phyloP scores from a whole-genome alignment of 2,113 vertebrate species.

The Macrotus californicus region DNA sequence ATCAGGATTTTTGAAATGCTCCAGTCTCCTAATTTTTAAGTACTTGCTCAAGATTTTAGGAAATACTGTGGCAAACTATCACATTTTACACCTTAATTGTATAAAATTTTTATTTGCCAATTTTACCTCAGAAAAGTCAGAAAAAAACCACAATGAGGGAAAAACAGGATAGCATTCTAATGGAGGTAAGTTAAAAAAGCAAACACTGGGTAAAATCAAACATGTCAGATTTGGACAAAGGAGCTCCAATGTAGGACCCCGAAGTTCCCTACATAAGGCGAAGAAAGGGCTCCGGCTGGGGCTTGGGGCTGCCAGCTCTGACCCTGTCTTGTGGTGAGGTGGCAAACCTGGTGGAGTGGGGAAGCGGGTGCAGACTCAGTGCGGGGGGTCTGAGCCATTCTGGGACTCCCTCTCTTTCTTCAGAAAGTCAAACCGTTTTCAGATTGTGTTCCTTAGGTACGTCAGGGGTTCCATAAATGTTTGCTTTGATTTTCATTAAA shows the following conservation, averaged over 20 bases:
- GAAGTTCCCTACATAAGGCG: neutral
- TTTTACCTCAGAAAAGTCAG: neutral
- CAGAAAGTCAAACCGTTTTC: neutral
- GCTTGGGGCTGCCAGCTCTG: too few species aligned
- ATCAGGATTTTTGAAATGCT: neutral
- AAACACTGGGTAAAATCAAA: neutral
- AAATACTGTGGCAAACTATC: neutral
- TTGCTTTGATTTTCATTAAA: neutral
- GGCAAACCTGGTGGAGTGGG: too few species aligned
- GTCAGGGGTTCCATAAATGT: neutral
- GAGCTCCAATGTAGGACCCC: neutral
- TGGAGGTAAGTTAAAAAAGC: neutral
- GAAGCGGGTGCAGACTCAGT: neutral
- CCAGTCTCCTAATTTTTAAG: neutral
- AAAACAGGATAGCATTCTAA: neutral
- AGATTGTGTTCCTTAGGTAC: neutral
- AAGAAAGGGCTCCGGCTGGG: neutral
- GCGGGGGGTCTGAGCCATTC: neutral
- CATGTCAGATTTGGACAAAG: neutral
- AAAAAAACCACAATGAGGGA: neutral
- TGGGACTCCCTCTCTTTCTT: neutral
- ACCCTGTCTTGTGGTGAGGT: neutral
- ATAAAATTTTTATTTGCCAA: neutral
- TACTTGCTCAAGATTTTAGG: neutral
- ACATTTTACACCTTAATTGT: neutral